Base-by-base conservation (phyloP, 1,140 invertebrate genomes). In the Sinella curviseta region DNA sequence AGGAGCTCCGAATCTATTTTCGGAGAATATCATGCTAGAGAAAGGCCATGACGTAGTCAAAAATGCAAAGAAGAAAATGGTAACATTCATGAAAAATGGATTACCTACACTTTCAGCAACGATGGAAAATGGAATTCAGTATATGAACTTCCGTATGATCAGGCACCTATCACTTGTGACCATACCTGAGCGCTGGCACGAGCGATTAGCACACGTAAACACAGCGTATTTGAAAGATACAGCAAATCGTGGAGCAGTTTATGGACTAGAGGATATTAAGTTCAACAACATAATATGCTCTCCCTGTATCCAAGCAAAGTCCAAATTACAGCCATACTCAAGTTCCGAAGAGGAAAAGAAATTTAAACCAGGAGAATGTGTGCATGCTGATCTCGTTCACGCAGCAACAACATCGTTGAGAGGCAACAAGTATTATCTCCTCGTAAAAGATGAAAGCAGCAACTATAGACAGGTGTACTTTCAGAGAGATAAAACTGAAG, bases 11-110 rank as follows among this genome's bases (percentile, higher is more conserved):
- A 74, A 54, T 26, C 76, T 74, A 26, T 35, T 31, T 20, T 77
- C 77, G 0, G 77, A 78, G 30, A 70, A 48, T 24, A 31, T 81
- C 8, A 54, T 54, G 17, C 17, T 36, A 3, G 76, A 75, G n/a
- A 81, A 78, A 24, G 80, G 80, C 14, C 74, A 33, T 31, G 77
- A 81, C 30, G 48, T 76, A 12, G 54, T 20, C 0, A 81, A 81
- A 1, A 73, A 70, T 3, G 24, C 26, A 30, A 34, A 75, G 4
- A 30, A 36, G n/a, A 75, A 36, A 36, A 75, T 20, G 8, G 33
- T 75, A 8, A 4, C 14, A 12, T 70, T 70, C n/a, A 16, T 70
- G 14, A 70, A 70, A 33, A 24, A 30, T 70, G 26, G n/a, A 70
- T 31, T 14, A 3, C 14, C 14, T 17, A 14, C 4, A 16, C 8